phyloP scores from a whole-genome alignment of 2,113 vertebrate genomes.

The Ploceus nigricollis region DNA sequence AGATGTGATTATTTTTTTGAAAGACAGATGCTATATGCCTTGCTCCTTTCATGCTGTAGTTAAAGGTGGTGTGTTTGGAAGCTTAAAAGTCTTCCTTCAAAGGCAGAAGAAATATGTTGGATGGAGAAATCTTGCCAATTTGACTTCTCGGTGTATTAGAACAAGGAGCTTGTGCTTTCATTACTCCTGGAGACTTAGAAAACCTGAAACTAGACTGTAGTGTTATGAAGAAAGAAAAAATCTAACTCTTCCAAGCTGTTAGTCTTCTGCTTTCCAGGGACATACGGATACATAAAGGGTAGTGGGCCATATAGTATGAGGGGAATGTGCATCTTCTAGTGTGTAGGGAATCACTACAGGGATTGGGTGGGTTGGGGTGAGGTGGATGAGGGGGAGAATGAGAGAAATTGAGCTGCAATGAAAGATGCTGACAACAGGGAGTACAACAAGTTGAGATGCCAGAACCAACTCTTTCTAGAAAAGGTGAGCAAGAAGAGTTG shows the following conservation, averaged over 20 bases:
- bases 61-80: neutral
- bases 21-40: neutral
- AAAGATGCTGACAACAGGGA: neutral
- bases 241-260: neutral
- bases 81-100: neutral
- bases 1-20: neutral
- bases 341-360: neutral
- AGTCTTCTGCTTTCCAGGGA: neutral
- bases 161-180: neutral
- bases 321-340: neutral
- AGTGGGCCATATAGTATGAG: neutral
- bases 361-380: neutral
- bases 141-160: neutral
- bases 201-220: neutral
- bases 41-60: neutral
- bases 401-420: neutral
- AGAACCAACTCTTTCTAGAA: neutral
- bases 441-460: neutral
- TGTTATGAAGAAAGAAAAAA: neutral
- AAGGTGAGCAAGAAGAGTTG: neutral
- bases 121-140: neutral
- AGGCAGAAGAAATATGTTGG: neutral
- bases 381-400: neutral
- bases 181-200: neutral
- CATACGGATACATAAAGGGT: accelerated